Evolutionary conservation across 2,113 vertebrate genomes (phyloP).

Genomic region (Crotalus horridus): DNA sequence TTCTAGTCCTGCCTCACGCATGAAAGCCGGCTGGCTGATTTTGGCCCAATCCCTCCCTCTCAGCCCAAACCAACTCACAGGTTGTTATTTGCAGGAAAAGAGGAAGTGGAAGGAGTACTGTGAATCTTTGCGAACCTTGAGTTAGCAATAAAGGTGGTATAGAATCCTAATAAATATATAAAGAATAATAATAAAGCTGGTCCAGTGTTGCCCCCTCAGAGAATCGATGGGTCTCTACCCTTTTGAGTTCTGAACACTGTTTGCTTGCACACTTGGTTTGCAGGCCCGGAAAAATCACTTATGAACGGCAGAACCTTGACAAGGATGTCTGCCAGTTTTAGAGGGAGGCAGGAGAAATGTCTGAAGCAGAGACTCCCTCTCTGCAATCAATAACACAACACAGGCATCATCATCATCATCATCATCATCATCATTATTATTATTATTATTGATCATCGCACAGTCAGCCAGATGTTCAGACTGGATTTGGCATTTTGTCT

Average conservation of each 20-base stretch:
- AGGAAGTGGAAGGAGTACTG: not conserved
- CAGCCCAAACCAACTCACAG: not conserved
- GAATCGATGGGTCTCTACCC: not conserved
- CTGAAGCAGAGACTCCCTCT: not conserved
- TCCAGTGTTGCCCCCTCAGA: not conserved
- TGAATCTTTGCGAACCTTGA: not conserved
- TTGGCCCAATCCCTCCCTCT: not conserved
- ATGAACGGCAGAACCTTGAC: not conserved
- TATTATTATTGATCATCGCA: not conserved
- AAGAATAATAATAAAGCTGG: not conserved
- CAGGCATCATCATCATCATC: too few species aligned
- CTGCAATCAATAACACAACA: not conserved
- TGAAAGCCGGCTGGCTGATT: too few species aligned
- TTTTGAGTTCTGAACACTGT: not conserved
- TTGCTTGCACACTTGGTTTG: not conserved
- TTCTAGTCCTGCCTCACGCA: fast-evolving
- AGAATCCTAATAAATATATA: not conserved
- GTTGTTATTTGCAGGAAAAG: not conserved
- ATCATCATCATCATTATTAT: too few species aligned
- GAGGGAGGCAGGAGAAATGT: not conserved
- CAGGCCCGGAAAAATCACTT: not conserved
- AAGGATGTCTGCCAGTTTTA: not conserved
- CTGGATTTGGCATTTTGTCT: too few species aligned
- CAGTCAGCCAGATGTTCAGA: too few species aligned
- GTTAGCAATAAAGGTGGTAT: not conserved